These are phyloP conservation scores for Leptodactylus fallax DNA, from an alignment of 2,797 vertebrate species.

Conservation along the genomic window DNA sequence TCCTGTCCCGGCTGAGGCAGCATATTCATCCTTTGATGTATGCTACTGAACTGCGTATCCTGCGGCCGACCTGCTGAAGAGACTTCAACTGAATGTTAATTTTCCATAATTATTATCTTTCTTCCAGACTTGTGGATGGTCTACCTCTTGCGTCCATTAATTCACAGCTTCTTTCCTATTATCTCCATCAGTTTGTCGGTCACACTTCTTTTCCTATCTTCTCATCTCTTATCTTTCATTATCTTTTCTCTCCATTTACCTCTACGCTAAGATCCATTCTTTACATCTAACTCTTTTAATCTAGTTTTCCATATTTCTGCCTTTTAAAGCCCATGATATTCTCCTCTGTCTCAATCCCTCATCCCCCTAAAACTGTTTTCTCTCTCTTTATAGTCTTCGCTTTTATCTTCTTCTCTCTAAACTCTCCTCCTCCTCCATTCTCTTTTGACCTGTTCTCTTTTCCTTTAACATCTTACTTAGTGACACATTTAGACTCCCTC, in stretches of 20 bases:
- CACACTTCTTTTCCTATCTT: conserved; percentile 34
- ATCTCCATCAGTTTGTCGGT: conserved; percentile 10
- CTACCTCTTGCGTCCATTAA: conserved; percentile 11
- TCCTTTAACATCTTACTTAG: conserved; percentile 25
- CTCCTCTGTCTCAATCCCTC: neutral
- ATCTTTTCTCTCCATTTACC: conserved; percentile 25
- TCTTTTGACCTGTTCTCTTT: conserved; percentile 30
- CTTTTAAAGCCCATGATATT: neutral
- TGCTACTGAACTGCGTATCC: conserved; percentile 20
- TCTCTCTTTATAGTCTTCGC: neutral
- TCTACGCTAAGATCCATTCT: neutral
- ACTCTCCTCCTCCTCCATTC: neutral
- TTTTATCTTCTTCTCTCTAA: conserved; percentile 21
- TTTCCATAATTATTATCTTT: conserved; percentile 41
- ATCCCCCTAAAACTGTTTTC: neutral
- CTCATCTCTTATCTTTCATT: conserved; percentile 25
- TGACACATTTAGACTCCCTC: neutral
- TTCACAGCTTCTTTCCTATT: conserved; percentile 11
- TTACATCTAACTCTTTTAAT: conserved; percentile 13
- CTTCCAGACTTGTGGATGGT: neutral
- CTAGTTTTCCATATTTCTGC: conserved; percentile 13
- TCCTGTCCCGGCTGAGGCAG: conserved; percentile 46
- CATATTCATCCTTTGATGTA: conserved; percentile 53
- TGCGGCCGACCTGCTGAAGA: conserved; percentile 4
- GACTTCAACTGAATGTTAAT: conserved; percentile 54